phyloP scores from a whole-genome alignment of 1,140 invertebrate species.

The Bombus affinis region DNA sequence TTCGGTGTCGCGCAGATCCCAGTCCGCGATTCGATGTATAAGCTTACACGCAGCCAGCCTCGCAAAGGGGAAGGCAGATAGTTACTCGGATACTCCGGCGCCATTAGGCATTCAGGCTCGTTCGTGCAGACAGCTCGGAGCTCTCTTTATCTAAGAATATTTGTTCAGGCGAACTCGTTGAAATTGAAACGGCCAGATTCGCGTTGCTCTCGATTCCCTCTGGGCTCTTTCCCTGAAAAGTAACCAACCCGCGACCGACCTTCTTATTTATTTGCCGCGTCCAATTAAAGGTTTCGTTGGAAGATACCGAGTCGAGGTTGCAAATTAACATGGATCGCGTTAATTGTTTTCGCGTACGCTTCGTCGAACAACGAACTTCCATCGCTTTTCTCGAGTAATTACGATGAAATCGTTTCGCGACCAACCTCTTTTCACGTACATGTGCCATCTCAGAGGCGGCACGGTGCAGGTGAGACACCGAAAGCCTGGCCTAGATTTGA shows the following conservation, averaged over 20 bases:
- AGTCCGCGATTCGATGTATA: slow-evolving; percentile 1
- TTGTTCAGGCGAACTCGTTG: slow-evolving; percentile 69
- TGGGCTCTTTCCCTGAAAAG: slow-evolving; percentile 15
- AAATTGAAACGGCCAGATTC: slow-evolving; percentile 70
- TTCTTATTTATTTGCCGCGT: slow-evolving; percentile 49
- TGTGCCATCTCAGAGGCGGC: too few relatives aligned
- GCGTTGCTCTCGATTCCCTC: slow-evolving; percentile 56
- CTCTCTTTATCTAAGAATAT: slow-evolving; percentile 72
- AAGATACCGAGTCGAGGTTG: neutral
- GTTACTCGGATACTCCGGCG: slow-evolving; percentile 52
- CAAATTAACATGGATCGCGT: slow-evolving; percentile 49
- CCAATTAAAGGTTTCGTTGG: slow-evolving; percentile 38
- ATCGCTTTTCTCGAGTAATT: slow-evolving; percentile 28
- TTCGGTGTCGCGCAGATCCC: neutral
- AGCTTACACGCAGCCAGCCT: slow-evolving; percentile 22
- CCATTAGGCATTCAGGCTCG: slow-evolving; percentile 62
- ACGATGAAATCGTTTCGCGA: slow-evolving; percentile 28
- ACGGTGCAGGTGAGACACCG: neutral
- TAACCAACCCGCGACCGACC: slow-evolving; percentile 31
- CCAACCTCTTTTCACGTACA: slow-evolving; percentile 13
- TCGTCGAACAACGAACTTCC: slow-evolving; percentile 11
- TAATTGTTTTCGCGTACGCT: slow-evolving; percentile 35
- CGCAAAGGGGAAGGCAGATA: slow-evolving; percentile 18
- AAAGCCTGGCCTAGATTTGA: slow-evolving; percentile 21
- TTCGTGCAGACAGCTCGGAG: slow-evolving; percentile 53